These are phyloP conservation scores for Tragelaphus buxtoni DNA, from an alignment of 2,113 vertebrate species.

Conservation along the genomic window DNA sequence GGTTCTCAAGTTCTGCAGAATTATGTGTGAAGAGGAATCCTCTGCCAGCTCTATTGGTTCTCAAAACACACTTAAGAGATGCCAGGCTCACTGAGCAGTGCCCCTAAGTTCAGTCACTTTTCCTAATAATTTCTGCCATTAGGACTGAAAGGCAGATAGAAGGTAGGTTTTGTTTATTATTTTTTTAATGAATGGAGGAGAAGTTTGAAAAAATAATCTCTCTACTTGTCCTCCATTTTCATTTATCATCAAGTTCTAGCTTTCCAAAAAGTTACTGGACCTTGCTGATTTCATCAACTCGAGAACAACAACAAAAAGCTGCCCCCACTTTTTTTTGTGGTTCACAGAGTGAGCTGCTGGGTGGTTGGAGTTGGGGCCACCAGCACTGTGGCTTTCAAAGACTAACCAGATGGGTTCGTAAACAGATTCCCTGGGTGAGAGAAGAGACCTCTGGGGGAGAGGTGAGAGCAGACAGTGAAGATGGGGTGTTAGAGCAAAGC, in stretches of 20 bases:
- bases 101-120: background rate
- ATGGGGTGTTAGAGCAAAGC: constrained; percentile 39
- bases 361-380: constrained; percentile 62
- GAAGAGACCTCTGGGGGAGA: background rate
- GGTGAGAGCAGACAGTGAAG: constrained; percentile 52
- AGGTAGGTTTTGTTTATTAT: background rate
- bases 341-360: constrained; percentile 70
- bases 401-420: constrained; percentile 77
- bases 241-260: background rate
- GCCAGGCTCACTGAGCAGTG: background rate
- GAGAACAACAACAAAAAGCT: constrained; percentile 31
- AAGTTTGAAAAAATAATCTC: background rate
- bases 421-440: constrained; percentile 72
- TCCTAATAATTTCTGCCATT: background rate
- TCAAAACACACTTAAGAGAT: background rate
- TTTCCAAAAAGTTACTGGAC: background rate
- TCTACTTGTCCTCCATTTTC: background rate
- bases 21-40: background rate
- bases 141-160: background rate
- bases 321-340: background rate
- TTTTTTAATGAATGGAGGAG: background rate
- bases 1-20: background rate
- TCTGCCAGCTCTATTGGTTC: background rate
- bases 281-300: constrained; percentile 30
- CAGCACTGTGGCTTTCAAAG: constrained; percentile 68